Evolutionary conservation across 2,797 vertebrate species (phyloP).

Genomic region (Lepus oiostolus): DNA sequence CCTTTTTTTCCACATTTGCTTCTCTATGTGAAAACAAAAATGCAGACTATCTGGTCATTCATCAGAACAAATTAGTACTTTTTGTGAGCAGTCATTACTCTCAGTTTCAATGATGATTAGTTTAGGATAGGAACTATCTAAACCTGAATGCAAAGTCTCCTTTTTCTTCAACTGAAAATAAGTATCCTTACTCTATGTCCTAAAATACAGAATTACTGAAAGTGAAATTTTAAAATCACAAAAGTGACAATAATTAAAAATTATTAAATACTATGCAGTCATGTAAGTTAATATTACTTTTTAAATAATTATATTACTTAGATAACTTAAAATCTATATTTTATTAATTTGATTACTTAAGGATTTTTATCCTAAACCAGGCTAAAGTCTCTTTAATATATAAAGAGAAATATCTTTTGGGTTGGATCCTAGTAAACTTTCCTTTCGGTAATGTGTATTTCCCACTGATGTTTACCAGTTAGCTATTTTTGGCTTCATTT

Average conservation of each 20-base stretch:
- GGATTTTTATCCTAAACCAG: not conserved
- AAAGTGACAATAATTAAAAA: slow-evolving; percentile 49
- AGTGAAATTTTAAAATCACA: not conserved
- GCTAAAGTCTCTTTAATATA: slow-evolving; percentile 26
- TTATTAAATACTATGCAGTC: not conserved
- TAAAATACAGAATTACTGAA: not conserved
- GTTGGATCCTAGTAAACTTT: not conserved
- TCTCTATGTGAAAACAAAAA: not conserved
- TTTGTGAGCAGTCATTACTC: not conserved
- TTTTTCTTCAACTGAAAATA: not conserved
- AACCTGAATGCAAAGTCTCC: not conserved
- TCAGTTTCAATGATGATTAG: not conserved
- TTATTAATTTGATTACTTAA: not conserved
- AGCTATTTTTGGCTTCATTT: not conserved
- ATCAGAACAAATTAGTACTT: not conserved
- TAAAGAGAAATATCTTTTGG: slow-evolving; percentile 20
- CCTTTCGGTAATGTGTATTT: not conserved
- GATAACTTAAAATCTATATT: not conserved
- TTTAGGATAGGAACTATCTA: not conserved
- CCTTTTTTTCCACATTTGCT: not conserved
- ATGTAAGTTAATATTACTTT: not conserved
- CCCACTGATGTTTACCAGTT: not conserved
- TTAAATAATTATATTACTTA: not conserved
- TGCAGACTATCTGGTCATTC: not conserved
- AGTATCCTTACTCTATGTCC: not conserved